Conservation (phyloP, 1,140 invertebrate genomes). For the Ceratitis capitata region DNA sequence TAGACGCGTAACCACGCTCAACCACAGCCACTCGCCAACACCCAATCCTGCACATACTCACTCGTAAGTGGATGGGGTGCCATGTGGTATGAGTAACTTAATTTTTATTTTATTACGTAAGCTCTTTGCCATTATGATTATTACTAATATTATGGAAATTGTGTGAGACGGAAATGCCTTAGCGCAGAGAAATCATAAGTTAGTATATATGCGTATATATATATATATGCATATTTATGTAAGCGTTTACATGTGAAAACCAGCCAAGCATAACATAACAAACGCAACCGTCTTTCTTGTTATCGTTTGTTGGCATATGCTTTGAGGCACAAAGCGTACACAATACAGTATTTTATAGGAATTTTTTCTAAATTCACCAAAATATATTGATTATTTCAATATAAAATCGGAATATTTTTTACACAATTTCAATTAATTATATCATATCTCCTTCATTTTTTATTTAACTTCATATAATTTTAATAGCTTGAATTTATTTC, state of each 20-base stretch:
- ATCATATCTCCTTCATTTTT: no score
- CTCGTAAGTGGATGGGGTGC: neutral
- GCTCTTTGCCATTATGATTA: slow-evolving; percentile 11
- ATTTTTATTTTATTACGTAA: slow-evolving; percentile 35
- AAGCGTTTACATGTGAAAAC: neutral
- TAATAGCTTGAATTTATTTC: no score
- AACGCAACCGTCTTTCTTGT: neutral
- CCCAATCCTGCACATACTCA: neutral
- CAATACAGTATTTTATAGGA: no score
- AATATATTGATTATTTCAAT: no score
- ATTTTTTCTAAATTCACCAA: no score
- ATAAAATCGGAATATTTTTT: no score
- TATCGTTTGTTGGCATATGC: neutral
- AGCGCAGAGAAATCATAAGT: neutral
- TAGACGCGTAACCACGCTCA: neutral
- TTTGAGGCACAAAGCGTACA: no score
- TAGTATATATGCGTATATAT: neutral
- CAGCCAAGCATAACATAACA: neutral
- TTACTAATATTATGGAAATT: slow-evolving; percentile 29
- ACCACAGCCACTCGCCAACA: neutral
- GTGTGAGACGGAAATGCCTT: neutral
- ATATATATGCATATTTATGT: neutral
- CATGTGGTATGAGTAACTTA: slow-evolving; percentile 26
- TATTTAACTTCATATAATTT: no score
- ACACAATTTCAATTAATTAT: no score